These are phyloP conservation scores for Myotis davidii DNA, from an alignment of 2,113 vertebrate species.

Conservation along the genomic window DNA sequence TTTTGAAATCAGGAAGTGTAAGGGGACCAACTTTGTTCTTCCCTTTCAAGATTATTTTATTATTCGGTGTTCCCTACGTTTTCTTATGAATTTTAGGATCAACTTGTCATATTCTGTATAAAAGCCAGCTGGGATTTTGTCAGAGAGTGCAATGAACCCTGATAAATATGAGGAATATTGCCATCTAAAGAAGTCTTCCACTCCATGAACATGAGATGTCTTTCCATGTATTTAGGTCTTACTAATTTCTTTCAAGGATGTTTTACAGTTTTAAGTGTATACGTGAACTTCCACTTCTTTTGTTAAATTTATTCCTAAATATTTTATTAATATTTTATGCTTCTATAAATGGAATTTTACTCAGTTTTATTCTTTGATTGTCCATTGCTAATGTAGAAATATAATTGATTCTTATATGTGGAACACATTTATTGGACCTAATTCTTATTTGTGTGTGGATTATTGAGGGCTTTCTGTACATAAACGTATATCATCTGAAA, in stretches of 20 bases:
- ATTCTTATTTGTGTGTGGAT: not conserved
- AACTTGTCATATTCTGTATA: not conserved
- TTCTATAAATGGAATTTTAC: not conserved
- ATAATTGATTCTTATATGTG: not conserved
- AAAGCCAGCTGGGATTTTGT: not conserved
- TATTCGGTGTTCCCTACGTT: not conserved
- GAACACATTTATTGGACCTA: not conserved
- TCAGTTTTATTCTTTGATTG: not conserved
- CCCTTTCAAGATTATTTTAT: not conserved
- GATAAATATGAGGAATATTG: not conserved
- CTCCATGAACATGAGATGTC: not conserved
- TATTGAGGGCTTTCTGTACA: not conserved
- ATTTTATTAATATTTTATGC: not conserved
- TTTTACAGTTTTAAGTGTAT: not conserved
- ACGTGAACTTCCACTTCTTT: not conserved
- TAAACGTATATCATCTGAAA: not conserved
- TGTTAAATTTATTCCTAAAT: not conserved
- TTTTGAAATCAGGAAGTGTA: not conserved
- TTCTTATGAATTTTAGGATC: not conserved
- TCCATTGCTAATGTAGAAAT: not conserved
- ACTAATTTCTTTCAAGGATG: not conserved
- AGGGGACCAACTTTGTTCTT: not conserved
- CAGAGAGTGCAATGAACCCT: not conserved
- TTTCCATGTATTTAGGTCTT: not conserved
- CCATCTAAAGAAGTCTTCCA: not conserved